These are phyloP conservation scores for Tanaodytes sp. DNA, from an alignment of 2,888 invertebrate genomes.

Conservation along the genomic window DNA sequence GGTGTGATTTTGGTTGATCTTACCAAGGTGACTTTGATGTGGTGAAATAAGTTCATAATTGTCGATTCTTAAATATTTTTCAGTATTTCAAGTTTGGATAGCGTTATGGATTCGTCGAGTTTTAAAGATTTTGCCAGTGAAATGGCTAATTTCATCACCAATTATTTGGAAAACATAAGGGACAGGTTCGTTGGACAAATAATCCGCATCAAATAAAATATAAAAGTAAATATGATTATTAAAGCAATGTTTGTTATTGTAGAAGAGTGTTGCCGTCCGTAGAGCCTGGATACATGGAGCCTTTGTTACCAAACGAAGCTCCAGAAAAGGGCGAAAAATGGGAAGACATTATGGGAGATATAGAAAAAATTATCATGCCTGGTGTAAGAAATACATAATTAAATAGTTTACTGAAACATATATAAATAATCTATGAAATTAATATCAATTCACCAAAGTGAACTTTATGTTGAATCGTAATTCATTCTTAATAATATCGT, in stretches of 20 bases:
- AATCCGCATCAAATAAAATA: not conserved
- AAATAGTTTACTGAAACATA: too few relatives aligned
- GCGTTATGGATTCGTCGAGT: constrained; percentile 83
- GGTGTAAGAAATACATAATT: too few relatives aligned
- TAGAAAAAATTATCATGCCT: constrained; percentile 91
- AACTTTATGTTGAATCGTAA: not conserved
- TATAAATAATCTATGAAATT: too few relatives aligned
- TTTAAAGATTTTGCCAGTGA: constrained; percentile 92
- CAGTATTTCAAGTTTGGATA: constrained; percentile 33
- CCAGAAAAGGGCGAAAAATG: constrained; percentile 89
- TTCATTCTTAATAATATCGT: not conserved
- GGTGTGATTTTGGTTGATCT: too few relatives aligned
- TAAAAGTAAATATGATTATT: too few relatives aligned
- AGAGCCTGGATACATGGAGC: constrained; percentile 90
- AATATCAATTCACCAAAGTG: too few relatives aligned
- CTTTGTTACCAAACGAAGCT: constrained; percentile 86
- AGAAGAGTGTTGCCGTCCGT: constrained; percentile 92
- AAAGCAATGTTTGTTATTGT: too few relatives aligned
- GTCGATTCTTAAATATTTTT: too few relatives aligned
- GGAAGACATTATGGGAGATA: constrained; percentile 88
- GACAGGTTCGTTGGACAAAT: constrained; percentile 81
- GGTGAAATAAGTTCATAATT: too few relatives aligned
- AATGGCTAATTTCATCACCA: constrained; percentile 94
- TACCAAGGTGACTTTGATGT: too few relatives aligned
- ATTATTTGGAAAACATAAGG: constrained; percentile 94